Evolutionary conservation across 2,113 vertebrate species (phyloP), one percentile per base, ranked within the genome.

Genomic region (Apus apus): DNA sequence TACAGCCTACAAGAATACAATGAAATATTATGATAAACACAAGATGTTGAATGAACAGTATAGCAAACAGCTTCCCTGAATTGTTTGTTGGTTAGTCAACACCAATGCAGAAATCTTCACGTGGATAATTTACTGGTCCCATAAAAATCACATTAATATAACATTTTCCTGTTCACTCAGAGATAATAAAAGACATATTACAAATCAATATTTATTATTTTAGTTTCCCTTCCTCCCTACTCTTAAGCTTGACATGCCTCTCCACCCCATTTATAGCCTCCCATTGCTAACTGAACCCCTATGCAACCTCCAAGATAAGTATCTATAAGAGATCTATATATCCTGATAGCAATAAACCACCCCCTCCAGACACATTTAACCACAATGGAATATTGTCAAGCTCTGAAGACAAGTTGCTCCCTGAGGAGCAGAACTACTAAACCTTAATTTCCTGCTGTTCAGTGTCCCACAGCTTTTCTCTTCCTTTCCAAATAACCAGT

Each of bases 181-280:
- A 89, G 85, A 82, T 95, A 96, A 90, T 90, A 93, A 88, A 81
- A 92, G 57, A 81, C 58, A 26, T 90, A 87, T 27, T 95, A 84
- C 85, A 97, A 96, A 97, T 95, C 94, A 95, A 93, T 96, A 96
- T 96, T 95, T 96, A 97, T 96, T 87, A 89, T 96, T 96, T 96
- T 75, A 92, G 83, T 62, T 93, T 95, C 86, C 30, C 87, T 95
- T 95, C 92, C 92, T 96, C 93, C 91, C 64, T 82, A 66, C 82
- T 72, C 73, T 87, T 85, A 89, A 86, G 74, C 36, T 82, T 96
- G 80, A 96, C 92, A 85, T 92, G 45, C 73, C 85, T 96, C 92
- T 94, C 93, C 93, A 96, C 86, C 96, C 83, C 80, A 30, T 89
- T 96, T 96, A 92, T 62, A 85, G 73, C 73, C 65, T 92, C 79